Percentiles rank a stretch among this genome's conserved stretches.
Conservation (phyloP, 2,113 vertebrate species). For the Origma solitaria region DNA sequence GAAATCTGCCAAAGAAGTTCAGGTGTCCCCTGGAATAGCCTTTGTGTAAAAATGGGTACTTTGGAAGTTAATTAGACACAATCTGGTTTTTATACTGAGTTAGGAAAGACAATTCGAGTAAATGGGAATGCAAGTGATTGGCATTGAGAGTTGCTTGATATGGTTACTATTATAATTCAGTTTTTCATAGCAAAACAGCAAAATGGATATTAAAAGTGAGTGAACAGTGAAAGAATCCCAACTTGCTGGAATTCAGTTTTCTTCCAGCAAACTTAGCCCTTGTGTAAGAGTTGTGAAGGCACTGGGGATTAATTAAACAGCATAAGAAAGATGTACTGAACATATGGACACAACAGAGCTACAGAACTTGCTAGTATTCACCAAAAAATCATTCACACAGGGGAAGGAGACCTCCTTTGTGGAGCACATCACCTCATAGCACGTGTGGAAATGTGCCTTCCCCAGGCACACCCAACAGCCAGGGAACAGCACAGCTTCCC, state of each 20-base stretch:
- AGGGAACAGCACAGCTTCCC: background rate
- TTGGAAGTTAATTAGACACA: slow-evolving; percentile 3
- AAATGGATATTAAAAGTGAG: background rate
- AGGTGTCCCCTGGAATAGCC: background rate
- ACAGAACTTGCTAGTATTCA: background rate
- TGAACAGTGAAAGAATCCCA: background rate
- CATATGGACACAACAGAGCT: background rate
- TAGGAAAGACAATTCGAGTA: background rate
- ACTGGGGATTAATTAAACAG: background rate
- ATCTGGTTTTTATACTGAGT: background rate
- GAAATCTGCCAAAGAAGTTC: background rate
- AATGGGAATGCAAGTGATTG: background rate
- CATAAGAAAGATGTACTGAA: background rate
- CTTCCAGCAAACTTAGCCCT: background rate
- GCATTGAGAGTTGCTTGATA: background rate
- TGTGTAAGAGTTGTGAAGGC: background rate
- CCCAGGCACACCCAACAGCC: background rate
- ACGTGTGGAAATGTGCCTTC: background rate
- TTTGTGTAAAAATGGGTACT: background rate
- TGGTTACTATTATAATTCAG: background rate
- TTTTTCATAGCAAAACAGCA: background rate
- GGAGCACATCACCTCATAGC: background rate
- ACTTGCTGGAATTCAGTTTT: background rate
- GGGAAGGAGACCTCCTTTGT: background rate
- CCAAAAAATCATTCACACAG: background rate